A percentile compares a stretch with the other conserved stretches of the same genome.
Evolutionary conservation across 2,888 invertebrate species (phyloP).

Genomic region (Periphyllus acericola): DNA sequence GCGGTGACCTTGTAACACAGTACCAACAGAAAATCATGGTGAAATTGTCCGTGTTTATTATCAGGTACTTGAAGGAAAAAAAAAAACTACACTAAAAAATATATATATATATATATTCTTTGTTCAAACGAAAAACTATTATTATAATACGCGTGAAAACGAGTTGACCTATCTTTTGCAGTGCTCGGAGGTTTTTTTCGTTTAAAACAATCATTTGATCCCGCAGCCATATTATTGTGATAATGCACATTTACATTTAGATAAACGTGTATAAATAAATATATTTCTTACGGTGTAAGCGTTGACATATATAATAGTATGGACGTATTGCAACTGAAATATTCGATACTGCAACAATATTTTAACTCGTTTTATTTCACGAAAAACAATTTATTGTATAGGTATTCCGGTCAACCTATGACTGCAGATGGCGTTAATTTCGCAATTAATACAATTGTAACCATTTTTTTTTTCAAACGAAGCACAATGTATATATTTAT

Average conservation of each 20-base stretch:
- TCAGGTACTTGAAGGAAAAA: background rate
- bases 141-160: slow-evolving; percentile 45
- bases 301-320: background rate
- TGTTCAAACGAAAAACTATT: background rate
- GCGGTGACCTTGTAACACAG: slow-evolving; percentile 33
- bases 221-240: background rate
- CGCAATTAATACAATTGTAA: no score
- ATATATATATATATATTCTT: slow-evolving; percentile 7
- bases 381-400: no score
- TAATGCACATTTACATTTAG: background rate
- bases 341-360: background rate
- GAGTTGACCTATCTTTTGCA: slow-evolving; percentile 35
- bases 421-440: no score
- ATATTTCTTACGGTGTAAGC: background rate
- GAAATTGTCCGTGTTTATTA: slow-evolving; percentile 22
- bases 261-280: background rate
- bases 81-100: background rate
- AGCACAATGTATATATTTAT: no score
- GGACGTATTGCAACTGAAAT: background rate
- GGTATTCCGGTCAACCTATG: no score
- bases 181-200: background rate
- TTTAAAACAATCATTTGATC: slow-evolving; percentile 6
- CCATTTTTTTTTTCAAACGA: no score
- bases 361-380: no score
- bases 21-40: slow-evolving; percentile 14